phyloP scores from a whole-genome alignment of 2,113 vertebrate species.

The Erpornis zantholeuca region DNA sequence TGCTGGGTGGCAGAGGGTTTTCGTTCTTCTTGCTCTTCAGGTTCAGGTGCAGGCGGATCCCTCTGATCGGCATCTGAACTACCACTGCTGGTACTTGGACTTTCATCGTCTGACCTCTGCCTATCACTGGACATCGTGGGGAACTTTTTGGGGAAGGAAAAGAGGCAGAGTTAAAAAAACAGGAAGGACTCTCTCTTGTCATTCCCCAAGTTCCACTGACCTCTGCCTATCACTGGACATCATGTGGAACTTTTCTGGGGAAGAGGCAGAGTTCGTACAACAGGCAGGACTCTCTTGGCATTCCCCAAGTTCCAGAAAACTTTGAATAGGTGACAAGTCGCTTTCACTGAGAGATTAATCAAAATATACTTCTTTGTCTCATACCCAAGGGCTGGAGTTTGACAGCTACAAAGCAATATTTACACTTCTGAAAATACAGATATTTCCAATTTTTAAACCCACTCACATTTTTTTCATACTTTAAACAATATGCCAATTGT shows the following conservation, averaged over 20 bases:
- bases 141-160: constrained; percentile 23
- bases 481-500: constrained; percentile 79
- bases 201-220: constrained; percentile 58
- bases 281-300: neutral
- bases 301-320: neutral
- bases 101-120: constrained; percentile 90
- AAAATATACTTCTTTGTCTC: neutral
- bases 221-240: constrained; percentile 88
- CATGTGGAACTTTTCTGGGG: constrained; percentile 38
- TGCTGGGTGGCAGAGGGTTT: constrained; percentile 87
- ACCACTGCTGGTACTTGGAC: constrained; percentile 91
- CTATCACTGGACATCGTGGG: constrained; percentile 89
- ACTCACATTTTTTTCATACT: constrained; percentile 69
- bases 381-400: constrained; percentile 2
- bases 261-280: constrained; percentile 1
- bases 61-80: constrained; percentile 91
- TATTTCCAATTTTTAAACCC: constrained; percentile 65
- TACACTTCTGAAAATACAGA: constrained; percentile 39
- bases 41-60: constrained; percentile 85
- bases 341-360: neutral
- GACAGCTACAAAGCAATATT: constrained; percentile 35
- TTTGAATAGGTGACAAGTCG: neutral
- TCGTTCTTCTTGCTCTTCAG: constrained; percentile 87
- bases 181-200: neutral
- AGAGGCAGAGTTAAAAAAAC: constrained; percentile 13